Evolutionary conservation across 2,113 vertebrate species (phyloP).

Genomic region (Gopherus evgoodei): DNA sequence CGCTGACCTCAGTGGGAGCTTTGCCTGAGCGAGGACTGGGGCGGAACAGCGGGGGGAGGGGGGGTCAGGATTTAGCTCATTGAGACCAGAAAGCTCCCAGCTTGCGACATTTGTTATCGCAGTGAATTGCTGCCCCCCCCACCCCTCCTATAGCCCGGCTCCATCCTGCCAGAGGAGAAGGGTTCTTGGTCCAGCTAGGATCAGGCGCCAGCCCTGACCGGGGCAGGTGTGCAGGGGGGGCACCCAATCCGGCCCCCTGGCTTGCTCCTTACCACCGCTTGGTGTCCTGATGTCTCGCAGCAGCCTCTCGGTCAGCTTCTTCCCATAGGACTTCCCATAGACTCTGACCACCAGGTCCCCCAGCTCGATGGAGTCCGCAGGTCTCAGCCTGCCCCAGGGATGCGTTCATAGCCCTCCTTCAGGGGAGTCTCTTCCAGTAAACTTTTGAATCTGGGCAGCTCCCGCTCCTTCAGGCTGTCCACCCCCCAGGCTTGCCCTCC

Average conservation of each 20-base stretch:
- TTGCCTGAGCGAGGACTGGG: not conserved
- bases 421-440: rapidly evolving
- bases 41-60: no score
- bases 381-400: not conserved
- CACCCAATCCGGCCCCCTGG: not conserved
- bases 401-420: not conserved
- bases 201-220: no score
- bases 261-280: not conserved
- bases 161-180: not conserved
- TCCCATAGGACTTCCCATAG: not conserved
- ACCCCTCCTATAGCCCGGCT: not conserved
- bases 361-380: not conserved
- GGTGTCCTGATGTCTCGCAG: not conserved
- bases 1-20: not conserved
- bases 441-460: not conserved
- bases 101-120: no score
- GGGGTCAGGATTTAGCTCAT: no score
- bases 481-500: no score
- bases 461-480: no score
- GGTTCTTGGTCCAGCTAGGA: not conserved
- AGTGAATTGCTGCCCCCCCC: not conserved
- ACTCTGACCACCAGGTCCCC: rapidly evolving
- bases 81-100: no score
- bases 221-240: not conserved
- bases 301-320: not conserved